Base-by-base conservation (phyloP, 2,888 invertebrate genomes). In the Gymnocheta viridis region DNA sequence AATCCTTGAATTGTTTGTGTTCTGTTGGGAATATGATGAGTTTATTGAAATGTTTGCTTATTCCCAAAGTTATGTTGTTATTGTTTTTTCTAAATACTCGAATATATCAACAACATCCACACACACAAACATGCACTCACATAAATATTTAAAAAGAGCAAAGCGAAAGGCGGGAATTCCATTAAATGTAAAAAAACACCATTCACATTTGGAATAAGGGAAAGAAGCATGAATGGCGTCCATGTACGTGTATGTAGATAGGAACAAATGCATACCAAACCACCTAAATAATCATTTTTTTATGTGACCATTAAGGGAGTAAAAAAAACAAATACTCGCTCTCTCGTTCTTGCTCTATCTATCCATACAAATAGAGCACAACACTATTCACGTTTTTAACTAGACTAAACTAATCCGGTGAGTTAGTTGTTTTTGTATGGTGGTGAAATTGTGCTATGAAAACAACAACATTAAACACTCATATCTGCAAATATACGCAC, bases 381-480 rank as follows among this genome's bases (percentile, higher is more conserved):
- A 66, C 35, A 35, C 56, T 73, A 66, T 54, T 64, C 35, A 44
- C 24, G 70, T 76, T 51, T 64, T 58, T 70, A 67, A 67, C 60
- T 60, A 73, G 62, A 67, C 49, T 60, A 49, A 62, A 69, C 51
- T 74, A 81, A 81, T 81, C 67, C 78, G 66, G 72, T 38, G 78
- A 72, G 66, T 82, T 72, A 72, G 66, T 82, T 72, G 62, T 77
- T 69, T 67, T 67, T 54, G 51, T 60, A 76, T 80, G 76, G 77
- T 82, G 86, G 82, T 85, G 85, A 82, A 82, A 85, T 85, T 86
- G 86, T 80, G 81, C 81, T 56, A 85, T 76, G 62, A 85, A 79
- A 82, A 85, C 74, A 85, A 86, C 86, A 85, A 84, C 81, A 84
- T 70, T 79, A 19, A 69, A 74, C 58, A 72, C 14, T 17, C 60